Evolutionary conservation across 2,888 invertebrate genomes (phyloP).

Genomic region (Eupithecia pulchellata): DNA sequence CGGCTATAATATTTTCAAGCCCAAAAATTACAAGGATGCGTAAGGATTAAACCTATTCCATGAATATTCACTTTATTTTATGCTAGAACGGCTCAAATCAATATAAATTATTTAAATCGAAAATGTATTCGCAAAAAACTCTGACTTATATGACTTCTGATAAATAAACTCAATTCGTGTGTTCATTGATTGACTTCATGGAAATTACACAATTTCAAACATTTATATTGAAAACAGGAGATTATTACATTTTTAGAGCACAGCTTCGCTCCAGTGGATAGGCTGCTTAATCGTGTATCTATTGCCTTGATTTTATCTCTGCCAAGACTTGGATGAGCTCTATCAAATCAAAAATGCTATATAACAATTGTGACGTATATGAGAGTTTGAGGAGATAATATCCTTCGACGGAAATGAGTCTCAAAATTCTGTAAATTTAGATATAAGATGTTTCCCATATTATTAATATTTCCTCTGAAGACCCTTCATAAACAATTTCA

Average conservation of each 20-base stretch:
- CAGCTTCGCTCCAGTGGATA: no score
- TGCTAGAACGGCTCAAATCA: neutral
- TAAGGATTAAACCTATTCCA: neutral
- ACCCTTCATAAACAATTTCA: constrained; percentile 4
- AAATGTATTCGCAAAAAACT: constrained; percentile 12
- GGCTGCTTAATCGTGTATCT: no score
- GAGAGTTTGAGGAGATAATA: neutral
- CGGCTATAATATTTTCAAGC: neutral
- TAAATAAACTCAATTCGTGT: constrained; percentile 10
- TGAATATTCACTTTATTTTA: neutral
- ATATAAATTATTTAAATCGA: constrained; percentile 1
- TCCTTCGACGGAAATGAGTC: neutral
- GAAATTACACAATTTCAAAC: neutral
- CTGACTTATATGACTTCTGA: constrained; percentile 5
- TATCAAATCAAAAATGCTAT: neutral
- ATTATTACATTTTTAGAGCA: neutral
- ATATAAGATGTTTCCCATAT: neutral
- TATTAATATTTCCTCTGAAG: neutral
- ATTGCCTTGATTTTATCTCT: neutral
- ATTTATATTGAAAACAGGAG: neutral
- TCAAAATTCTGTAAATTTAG: neutral
- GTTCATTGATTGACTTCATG: constrained; percentile 8
- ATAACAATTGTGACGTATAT: neutral
- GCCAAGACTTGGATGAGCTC: no score
- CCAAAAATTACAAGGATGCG: neutral